Percentiles rank a stretch among this genome's conserved stretches.
Conservation (phyloP, 1,140 invertebrate species). For the Teleogryllus occipitalis region DNA sequence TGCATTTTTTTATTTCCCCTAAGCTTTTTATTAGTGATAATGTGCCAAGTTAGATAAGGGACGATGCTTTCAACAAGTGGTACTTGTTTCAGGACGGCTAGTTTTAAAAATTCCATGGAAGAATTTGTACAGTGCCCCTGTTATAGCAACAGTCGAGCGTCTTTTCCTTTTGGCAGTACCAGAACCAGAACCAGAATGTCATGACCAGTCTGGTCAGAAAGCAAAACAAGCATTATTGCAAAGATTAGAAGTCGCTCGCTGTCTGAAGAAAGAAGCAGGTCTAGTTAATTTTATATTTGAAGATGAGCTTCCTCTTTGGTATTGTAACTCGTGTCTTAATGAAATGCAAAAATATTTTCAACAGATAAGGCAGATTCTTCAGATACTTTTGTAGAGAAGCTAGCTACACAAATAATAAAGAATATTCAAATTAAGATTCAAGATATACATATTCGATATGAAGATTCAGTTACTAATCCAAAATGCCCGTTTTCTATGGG, state of each 20-base stretch:
- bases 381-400: slow-evolving; percentile 91
- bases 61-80: too few relatives aligned
- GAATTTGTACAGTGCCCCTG: slow-evolving; percentile 88
- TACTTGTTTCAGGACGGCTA: slow-evolving; percentile 61
- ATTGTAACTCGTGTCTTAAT: neutral
- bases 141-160: slow-evolving; percentile 80
- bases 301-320: neutral
- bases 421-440: slow-evolving; percentile 93
- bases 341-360: slow-evolving; percentile 24
- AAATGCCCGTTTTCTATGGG: slow-evolving; percentile 82
- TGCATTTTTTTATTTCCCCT: too few relatives aligned
- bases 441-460: slow-evolving; percentile 92
- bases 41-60: too few relatives aligned
- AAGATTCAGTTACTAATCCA: slow-evolving; percentile 77
- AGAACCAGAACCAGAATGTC: slow-evolving; percentile 77
- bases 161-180: slow-evolving; percentile 84
- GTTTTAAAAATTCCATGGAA: slow-evolving; percentile 97
- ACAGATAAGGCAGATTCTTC: slow-evolving; percentile 56
- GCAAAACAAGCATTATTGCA: slow-evolving; percentile 74
- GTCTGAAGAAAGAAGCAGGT: slow-evolving; percentile 68
- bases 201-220: slow-evolving; percentile 83
- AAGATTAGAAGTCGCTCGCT: slow-evolving; percentile 72
- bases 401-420: slow-evolving; percentile 91
- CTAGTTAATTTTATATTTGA: neutral
- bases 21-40: too few relatives aligned